Percentiles rank a stretch among this genome's conserved stretches.
Evolutionary conservation across 2,113 vertebrate species (phyloP).

Genomic region (Xenotilapia longispinis): DNA sequence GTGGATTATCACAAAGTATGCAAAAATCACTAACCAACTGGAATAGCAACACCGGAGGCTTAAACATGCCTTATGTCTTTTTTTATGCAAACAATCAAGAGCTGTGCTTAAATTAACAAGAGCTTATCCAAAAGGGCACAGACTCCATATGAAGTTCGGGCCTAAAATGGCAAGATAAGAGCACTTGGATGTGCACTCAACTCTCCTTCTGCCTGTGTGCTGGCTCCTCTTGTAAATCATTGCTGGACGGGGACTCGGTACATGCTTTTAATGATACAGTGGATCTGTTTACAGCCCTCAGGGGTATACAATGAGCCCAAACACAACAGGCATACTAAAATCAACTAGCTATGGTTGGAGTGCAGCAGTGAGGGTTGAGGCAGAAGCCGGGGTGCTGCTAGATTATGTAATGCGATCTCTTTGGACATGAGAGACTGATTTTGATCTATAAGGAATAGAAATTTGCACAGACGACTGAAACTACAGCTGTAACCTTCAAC

Average conservation of each 20-base stretch:
- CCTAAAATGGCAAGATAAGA: not conserved
- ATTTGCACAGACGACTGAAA: not conserved
- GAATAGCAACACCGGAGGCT: not conserved
- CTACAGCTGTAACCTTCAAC: not conserved
- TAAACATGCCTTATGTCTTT: not conserved
- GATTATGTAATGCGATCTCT: slow-evolving; percentile 23
- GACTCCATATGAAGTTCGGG: not conserved
- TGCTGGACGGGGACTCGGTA: not conserved
- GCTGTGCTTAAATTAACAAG: not conserved
- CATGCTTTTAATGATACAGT: slow-evolving; percentile 46
- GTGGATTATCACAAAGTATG: not conserved
- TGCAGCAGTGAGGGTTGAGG: not conserved
- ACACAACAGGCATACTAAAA: slow-evolving; percentile 13
- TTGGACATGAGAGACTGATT: not conserved
- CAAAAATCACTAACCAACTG: not conserved
- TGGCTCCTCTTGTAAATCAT: slow-evolving; percentile 1
- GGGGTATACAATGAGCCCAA: slow-evolving; percentile 6
- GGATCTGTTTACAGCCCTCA: slow-evolving; percentile 53
- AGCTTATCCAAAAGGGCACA: slow-evolving; percentile 13
- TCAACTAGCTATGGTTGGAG: not conserved
- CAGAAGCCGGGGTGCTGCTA: not conserved
- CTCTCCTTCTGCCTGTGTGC: not conserved
- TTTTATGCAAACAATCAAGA: not conserved
- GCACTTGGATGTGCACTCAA: not conserved
- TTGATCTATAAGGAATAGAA: not conserved